These are phyloP conservation scores for Cromileptes altivelis DNA, from an alignment of 2,113 vertebrate species.

Conservation along the genomic window DNA sequence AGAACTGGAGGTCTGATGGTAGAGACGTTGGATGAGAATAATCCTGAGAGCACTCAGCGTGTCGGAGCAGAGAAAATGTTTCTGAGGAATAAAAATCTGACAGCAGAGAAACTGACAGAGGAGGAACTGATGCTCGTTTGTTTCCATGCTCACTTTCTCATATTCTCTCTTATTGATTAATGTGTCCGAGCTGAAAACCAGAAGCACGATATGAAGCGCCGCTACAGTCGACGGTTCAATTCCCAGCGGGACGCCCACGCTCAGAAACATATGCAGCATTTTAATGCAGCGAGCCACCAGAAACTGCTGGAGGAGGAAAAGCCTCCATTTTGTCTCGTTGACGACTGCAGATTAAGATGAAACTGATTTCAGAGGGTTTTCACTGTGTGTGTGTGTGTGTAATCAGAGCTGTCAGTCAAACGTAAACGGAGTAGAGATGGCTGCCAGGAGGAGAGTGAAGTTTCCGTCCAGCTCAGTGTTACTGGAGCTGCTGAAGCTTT, in stretches of 20 bases:
- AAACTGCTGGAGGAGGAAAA: not conserved
- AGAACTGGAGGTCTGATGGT: not conserved
- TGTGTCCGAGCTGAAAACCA: not conserved
- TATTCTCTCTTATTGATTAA: slow-evolving; percentile 20
- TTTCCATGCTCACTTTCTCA: slow-evolving; percentile 8
- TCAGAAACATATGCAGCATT: not conserved
- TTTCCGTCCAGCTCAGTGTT: slow-evolving; percentile 53
- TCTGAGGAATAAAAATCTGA: not conserved
- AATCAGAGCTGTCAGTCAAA: slow-evolving; percentile 53
- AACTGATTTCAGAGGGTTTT: not conserved
- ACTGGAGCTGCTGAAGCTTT: slow-evolving; percentile 48
- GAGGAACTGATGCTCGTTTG: not conserved
- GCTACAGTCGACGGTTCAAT: slow-evolving; percentile 15
- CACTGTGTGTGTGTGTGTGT: slow-evolving; percentile 15
- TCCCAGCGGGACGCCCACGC: slow-evolving; percentile 13
- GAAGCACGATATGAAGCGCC: not conserved
- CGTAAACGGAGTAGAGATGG: slow-evolving; percentile 7
- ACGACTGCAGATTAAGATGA: not conserved
- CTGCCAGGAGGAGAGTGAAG: slow-evolving; percentile 42
- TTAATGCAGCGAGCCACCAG: not conserved
- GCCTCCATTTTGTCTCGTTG: slow-evolving; percentile 48
- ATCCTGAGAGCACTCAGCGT: too few species aligned
- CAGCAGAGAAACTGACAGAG: not conserved
- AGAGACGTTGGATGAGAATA: too few species aligned
- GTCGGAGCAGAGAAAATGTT: not conserved